A percentile compares a stretch with the other conserved stretches of the same genome.
Conservation (phyloP, 1,140 invertebrate genomes). For the Drosophila chauvacae region DNA sequence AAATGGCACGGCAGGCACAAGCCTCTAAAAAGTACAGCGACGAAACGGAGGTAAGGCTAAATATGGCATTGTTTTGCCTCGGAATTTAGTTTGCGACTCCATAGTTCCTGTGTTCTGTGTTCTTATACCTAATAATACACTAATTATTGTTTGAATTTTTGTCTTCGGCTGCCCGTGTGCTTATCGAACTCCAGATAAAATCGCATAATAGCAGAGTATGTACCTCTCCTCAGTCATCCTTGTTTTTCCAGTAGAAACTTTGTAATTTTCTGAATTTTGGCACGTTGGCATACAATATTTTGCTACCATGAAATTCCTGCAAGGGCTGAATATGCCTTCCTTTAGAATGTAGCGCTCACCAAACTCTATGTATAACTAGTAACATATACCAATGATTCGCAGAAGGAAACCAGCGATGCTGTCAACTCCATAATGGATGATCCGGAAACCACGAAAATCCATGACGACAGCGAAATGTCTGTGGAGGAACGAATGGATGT, state of each 20-base stretch:
- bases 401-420: conserved; percentile 83
- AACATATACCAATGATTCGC: conserved; percentile 4
- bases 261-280: neutral
- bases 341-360: neutral
- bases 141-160: conserved; percentile 14
- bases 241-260: neutral
- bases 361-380: neutral
- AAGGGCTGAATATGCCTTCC: neutral
- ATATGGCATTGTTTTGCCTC: too few relatives aligned
- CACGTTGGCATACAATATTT: conserved; percentile 2
- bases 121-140: conserved; percentile 1
- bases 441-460: conserved; percentile 9
- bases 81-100: neutral
- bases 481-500: conserved; percentile 71
- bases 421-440: conserved; percentile 83
- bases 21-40: conserved; percentile 72
- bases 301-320: conserved; percentile 8
- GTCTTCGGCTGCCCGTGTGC: conserved; percentile 4
- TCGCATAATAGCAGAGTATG: conserved; percentile 58
- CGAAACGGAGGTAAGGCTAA: conserved; percentile 67
- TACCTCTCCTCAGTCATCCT: conserved; percentile 26
- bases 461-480: conserved; percentile 58
- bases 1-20: conserved; percentile 67
- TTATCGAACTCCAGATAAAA: conserved; percentile 35
- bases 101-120: conserved; percentile 4